Percentiles rank a stretch among this genome's conserved stretches.
Evolutionary conservation across 92 coral and sea anemone genomes (phyloP).

Genomic region (Porites evermanni): DNA sequence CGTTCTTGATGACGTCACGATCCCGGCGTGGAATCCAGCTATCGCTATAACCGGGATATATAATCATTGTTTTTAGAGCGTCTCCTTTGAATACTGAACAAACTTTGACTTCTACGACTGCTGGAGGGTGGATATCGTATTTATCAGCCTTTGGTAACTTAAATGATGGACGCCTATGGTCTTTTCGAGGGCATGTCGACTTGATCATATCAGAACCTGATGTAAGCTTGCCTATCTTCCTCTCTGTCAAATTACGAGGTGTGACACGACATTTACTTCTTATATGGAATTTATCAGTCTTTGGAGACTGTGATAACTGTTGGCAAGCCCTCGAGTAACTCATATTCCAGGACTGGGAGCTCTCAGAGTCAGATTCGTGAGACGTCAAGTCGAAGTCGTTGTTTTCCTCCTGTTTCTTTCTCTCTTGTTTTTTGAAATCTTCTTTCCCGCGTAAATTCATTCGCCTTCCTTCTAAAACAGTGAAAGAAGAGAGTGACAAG

Average conservation of each 20-base stretch:
- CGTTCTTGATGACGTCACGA: slow-evolving; percentile 1
- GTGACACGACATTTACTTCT: neutral
- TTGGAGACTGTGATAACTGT: neutral
- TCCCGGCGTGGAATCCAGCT: slow-evolving; percentile 17
- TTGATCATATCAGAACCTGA: neutral
- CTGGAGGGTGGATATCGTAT: slow-evolving; percentile 47
- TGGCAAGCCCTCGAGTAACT: neutral
- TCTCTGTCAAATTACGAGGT: neutral
- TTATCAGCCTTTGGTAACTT: slow-evolving; percentile 56
- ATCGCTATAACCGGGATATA: slow-evolving; percentile 16
- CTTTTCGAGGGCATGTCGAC: slow-evolving; percentile 2
- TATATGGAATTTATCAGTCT: neutral
- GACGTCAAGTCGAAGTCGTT: neutral
- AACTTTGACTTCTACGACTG: slow-evolving; percentile 23
- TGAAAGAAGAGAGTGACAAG: slow-evolving; percentile 1
- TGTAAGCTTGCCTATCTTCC: neutral
- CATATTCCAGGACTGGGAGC: neutral
- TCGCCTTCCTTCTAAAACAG: slow-evolving; percentile 24
- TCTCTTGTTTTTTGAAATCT: neutral
- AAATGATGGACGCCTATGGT: slow-evolving; percentile 4
- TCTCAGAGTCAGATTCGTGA: neutral
- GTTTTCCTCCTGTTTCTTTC: neutral
- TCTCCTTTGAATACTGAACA: slow-evolving; percentile 42
- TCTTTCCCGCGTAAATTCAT: slow-evolving; percentile 27
- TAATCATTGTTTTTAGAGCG: slow-evolving; percentile 6